These are phyloP conservation scores for Nematostella vectensis DNA, from an alignment of 92 coral and sea anemone genomes.

Conservation along the genomic window DNA sequence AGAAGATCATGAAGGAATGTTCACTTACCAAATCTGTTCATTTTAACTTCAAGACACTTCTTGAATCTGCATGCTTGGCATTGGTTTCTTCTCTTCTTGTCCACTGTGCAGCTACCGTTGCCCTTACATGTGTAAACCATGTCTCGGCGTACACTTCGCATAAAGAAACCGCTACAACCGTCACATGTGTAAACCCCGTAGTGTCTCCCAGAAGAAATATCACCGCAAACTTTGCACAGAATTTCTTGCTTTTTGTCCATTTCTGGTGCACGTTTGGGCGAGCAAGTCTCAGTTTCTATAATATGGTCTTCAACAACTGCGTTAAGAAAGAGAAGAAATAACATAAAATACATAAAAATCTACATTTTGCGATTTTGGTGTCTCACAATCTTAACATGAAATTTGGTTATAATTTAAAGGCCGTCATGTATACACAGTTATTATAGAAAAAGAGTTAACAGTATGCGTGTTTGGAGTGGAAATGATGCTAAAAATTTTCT, in stretches of 20 bases:
- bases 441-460: too few relatives aligned
- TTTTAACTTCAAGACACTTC: conserved; percentile 94
- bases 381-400: too few relatives aligned
- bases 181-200: conserved; percentile 96
- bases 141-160: conserved; percentile 94
- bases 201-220: conserved; percentile 93
- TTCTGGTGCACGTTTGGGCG: conserved; percentile 55
- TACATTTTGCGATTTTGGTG: too few relatives aligned
- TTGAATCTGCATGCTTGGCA: conserved; percentile 98
- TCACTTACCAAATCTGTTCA: conserved; percentile 96
- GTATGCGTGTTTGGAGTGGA: too few relatives aligned
- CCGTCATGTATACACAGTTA: too few relatives aligned
- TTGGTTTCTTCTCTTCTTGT: conserved; percentile 90
- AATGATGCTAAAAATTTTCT: too few relatives aligned
- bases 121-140: conserved; percentile 98
- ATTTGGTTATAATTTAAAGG: too few relatives aligned
- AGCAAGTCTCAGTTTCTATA: conserved; percentile 52
- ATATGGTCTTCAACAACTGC: conserved; percentile 48
- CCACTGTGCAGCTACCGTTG: conserved; percentile 86
- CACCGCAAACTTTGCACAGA: conserved; percentile 94
- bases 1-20: too few relatives aligned
- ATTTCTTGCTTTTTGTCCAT: conserved; percentile 81
- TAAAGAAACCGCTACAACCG: conserved; percentile 94
- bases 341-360: too few relatives aligned
- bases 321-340: too few relatives aligned